phyloP scores from a whole-genome alignment of 2,113 vertebrate species.

The Trematocara nigrifrons region DNA sequence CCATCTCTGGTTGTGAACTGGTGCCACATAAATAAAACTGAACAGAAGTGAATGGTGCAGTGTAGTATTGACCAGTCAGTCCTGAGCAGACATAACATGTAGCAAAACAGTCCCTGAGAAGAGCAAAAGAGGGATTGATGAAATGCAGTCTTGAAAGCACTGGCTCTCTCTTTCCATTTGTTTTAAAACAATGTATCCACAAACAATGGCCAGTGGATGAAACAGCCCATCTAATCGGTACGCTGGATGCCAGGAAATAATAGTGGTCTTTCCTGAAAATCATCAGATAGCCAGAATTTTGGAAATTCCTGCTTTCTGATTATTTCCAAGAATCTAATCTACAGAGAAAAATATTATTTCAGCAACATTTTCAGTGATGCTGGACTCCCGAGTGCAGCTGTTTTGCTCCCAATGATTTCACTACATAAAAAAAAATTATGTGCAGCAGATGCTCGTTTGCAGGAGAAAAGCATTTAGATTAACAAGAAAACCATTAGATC shows the following conservation, averaged over 20 bases:
- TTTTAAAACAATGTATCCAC: neutral
- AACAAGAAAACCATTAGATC: neutral
- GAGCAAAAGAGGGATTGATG: neutral
- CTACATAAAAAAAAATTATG: neutral
- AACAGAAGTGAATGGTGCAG: neutral
- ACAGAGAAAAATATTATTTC: neutral
- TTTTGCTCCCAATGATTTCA: neutral
- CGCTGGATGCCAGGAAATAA: neutral
- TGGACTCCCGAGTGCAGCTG: neutral
- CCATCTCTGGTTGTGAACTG: neutral
- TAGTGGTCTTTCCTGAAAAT: neutral
- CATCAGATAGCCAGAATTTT: neutral
- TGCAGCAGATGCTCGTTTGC: neutral
- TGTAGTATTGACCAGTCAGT: neutral
- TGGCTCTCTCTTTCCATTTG: neutral
- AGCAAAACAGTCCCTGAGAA: neutral
- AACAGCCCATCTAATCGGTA: neutral
- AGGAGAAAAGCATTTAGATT: neutral
- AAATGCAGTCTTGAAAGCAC: neutral
- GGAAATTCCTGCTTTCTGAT: neutral
- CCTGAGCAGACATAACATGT: neutral
- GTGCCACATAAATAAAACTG: neutral
- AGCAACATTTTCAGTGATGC: neutral
- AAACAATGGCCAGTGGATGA: neutral
- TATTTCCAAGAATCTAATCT: neutral